phyloP scores from a whole-genome alignment of 1,140 invertebrate species.

The Procambarus clarkii region DNA sequence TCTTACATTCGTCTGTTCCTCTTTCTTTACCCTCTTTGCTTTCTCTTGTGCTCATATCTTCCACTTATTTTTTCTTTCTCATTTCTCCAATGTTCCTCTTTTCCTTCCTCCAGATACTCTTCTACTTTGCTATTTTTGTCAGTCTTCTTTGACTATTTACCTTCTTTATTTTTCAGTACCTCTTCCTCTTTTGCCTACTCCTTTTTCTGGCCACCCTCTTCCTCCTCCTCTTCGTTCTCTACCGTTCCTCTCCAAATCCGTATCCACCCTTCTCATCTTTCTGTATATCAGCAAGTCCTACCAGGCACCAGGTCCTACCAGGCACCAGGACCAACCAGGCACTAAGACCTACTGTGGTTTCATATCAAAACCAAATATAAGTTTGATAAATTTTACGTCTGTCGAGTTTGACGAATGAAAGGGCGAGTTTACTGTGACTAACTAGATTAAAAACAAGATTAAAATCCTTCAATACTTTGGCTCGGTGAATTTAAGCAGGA shows the following conservation, averaged over 20 bases:
- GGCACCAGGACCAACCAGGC: no score
- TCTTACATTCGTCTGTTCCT: no score
- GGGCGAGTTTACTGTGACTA: neutral
- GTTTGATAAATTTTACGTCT: neutral
- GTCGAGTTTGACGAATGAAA: neutral
- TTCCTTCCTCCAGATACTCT: neutral
- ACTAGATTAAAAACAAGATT: neutral
- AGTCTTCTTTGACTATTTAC: neutral
- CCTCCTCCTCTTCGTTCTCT: neutral
- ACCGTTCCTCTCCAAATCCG: neutral
- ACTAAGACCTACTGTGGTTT: no score
- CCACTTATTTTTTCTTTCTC: neutral
- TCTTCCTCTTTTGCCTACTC: neutral
- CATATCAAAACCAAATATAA: neutral
- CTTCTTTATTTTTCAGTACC: neutral
- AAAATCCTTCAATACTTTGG: neutral
- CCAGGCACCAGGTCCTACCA: no score
- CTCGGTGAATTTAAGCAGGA: neutral
- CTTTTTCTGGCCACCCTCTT: neutral
- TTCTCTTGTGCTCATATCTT: neutral
- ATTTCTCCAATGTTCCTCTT: neutral
- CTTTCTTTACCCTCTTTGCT: neutral
- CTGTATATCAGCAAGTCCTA: no score
- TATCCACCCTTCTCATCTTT: neutral
- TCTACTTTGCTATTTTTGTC: no score